Conservation (phyloP, 2,797 vertebrate species). For the Arnoldichthys spilopterus region DNA sequence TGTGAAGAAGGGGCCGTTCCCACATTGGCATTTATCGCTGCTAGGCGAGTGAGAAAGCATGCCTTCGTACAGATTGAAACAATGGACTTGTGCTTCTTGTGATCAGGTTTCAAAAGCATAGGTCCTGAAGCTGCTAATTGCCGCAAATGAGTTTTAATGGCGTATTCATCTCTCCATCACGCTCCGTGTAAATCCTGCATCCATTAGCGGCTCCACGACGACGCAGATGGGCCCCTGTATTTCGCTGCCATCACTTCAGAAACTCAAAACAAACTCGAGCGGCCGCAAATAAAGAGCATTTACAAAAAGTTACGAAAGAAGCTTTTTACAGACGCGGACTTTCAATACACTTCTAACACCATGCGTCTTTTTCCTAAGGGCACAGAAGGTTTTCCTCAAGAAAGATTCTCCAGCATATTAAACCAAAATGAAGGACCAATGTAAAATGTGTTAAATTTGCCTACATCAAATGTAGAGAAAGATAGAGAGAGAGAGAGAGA, state of each 20-base stretch:
- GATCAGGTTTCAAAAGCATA: conserved; percentile 57
- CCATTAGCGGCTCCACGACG: conserved; percentile 37
- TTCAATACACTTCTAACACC: conserved; percentile 14
- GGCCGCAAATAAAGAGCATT: conserved; percentile 38
- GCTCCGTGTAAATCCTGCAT: conserved; percentile 13
- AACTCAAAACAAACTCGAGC: conserved; percentile 38
- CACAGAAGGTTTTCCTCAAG: conserved; percentile 28
- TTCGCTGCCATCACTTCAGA: conserved; percentile 32
- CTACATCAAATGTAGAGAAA: conserved; percentile 20
- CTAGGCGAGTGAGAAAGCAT: conserved; percentile 45
- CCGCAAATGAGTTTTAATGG: conserved; percentile 36
- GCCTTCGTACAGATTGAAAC: conserved; percentile 32
- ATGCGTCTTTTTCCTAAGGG: not conserved
- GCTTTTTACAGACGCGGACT: conserved; percentile 30
- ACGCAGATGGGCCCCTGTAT: conserved; percentile 18
- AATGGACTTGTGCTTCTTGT: conserved; percentile 36
- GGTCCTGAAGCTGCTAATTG: conserved; percentile 43
- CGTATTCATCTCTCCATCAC: conserved; percentile 23
- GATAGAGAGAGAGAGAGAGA: conserved; percentile 2
- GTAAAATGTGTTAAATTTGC: conserved; percentile 29
- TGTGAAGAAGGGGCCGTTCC: conserved; percentile 34
- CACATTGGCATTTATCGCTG: conserved; percentile 27
- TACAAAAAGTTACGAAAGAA: conserved; percentile 21
- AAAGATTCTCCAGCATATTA: conserved; percentile 26
- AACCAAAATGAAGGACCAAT: conserved; percentile 27